These are phyloP conservation scores for Actenoides hombroni DNA, from an alignment of 2,113 vertebrate species.

Conservation along the genomic window DNA sequence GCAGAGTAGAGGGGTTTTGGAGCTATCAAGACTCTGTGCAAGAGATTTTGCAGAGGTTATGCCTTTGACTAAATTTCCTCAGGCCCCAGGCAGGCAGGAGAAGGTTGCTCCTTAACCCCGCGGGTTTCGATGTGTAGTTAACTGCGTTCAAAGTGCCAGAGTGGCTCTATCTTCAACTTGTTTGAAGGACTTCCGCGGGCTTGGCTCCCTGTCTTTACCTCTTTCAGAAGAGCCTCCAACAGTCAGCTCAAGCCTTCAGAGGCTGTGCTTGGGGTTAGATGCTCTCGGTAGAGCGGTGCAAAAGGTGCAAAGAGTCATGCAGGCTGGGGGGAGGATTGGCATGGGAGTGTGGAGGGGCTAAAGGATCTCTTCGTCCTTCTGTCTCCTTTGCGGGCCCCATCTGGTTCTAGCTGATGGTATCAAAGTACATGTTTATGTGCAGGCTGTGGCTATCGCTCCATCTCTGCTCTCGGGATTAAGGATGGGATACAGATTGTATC, in stretches of 20 bases:
- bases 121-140: neutral
- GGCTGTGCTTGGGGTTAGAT: neutral
- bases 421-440: neutral
- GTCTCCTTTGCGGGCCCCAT: neutral
- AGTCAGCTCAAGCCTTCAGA: neutral
- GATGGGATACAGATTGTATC: slow-evolving; percentile 61
- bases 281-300: neutral
- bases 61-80: neutral
- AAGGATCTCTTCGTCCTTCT: neutral
- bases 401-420: slow-evolving; percentile 18
- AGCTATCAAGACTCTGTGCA: neutral
- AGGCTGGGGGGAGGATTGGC: neutral
- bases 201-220: neutral
- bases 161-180: neutral
- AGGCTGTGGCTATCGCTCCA: slow-evolving; percentile 52
- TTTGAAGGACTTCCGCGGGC: neutral
- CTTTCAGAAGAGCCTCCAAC: neutral
- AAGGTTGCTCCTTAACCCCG: neutral
- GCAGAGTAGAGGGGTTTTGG: neutral
- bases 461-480: neutral
- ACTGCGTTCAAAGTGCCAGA: neutral
- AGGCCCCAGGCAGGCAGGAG: neutral
- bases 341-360: neutral
- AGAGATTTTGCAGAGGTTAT: neutral
- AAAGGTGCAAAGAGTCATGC: neutral